Evolutionary conservation across 2,113 vertebrate genomes (phyloP), one percentile per base, ranked within the genome.

Genomic region (Myiozetetes cayanensis): DNA sequence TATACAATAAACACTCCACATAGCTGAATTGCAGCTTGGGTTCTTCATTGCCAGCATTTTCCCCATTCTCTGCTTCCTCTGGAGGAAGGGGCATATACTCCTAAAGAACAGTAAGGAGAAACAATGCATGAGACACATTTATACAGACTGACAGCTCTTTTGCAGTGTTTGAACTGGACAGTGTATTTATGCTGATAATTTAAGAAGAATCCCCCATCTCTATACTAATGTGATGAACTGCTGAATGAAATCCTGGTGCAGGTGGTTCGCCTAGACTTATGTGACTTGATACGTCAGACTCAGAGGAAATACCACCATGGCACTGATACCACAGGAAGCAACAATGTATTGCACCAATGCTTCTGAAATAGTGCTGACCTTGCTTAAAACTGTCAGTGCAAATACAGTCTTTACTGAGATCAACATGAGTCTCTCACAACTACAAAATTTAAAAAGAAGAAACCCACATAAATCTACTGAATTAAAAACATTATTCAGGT

Each of bases 21-120:
- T 99, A 99, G 95, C 99, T 99, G 97, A 99, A 99, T 25, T 99
- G 99, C 22, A 99, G 87, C 96, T 99, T 99, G 63, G 99, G 99
- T 75, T 99, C 99, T 90, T 99, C 99, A 12, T 72, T 99, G 6
- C 98, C 97, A 1, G 99, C 96, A 49, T 99, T 99, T 77, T 99
- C 99, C 9, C 99, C 99, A 12, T 99, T 99, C 96, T 99, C 99
- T 39, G 98, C 98, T 94, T 99, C 99, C 59, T 99, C 99, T 39
- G 99, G 99, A 63, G 99, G 99, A 61, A 99, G 98, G 3, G 99
- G 99, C 99, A 99, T 99, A 72, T 98, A 99, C 78, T 99, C 99
- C 99, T 99, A 66, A 67, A 11, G 53, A 61, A 90, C 5, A 82
- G 44, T 94, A 93, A 85, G 46, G n/a, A 79, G 67, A 50, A 93